These are phyloP conservation scores for Scaptomyza tumidula DNA, from an alignment of 2,888 invertebrate genomes.

Conservation along the genomic window DNA sequence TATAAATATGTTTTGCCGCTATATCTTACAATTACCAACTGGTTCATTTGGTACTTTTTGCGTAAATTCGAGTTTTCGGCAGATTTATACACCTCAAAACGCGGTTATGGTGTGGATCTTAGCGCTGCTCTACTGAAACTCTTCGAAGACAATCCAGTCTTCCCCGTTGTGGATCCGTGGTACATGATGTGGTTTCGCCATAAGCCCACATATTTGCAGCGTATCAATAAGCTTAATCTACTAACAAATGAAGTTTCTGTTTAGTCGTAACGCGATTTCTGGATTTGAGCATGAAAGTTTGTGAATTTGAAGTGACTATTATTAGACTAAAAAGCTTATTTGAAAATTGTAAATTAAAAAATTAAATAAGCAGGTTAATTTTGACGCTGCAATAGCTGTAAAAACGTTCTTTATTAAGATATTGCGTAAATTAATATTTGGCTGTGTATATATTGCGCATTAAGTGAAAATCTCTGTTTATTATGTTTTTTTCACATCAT, in stretches of 20 bases:
- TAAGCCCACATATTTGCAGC: constrained; percentile 39
- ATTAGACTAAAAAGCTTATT: too few relatives aligned
- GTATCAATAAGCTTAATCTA: constrained; percentile 15
- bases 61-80: constrained; percentile 53
- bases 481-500: too few relatives aligned
- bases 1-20: constrained; percentile 62
- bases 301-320: too few relatives aligned
- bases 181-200: constrained; percentile 59
- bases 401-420: neutral
- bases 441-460: neutral
- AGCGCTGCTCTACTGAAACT: constrained; percentile 52
- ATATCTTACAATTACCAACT: constrained; percentile 45
- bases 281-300: too few relatives aligned
- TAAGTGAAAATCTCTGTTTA: too few relatives aligned
- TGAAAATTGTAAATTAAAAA: too few relatives aligned
- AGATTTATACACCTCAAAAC: constrained; percentile 22
- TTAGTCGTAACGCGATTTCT: too few relatives aligned
- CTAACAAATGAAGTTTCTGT: too few relatives aligned
- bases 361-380: too few relatives aligned
- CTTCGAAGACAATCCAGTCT: constrained; percentile 38
- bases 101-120: constrained; percentile 30
- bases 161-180: constrained; percentile 46
- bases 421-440: neutral
- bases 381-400: neutral
- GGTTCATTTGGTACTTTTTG: constrained; percentile 48